Conservation (phyloP, 2,113 vertebrate genomes). For the Argyrosomus japonicus region DNA sequence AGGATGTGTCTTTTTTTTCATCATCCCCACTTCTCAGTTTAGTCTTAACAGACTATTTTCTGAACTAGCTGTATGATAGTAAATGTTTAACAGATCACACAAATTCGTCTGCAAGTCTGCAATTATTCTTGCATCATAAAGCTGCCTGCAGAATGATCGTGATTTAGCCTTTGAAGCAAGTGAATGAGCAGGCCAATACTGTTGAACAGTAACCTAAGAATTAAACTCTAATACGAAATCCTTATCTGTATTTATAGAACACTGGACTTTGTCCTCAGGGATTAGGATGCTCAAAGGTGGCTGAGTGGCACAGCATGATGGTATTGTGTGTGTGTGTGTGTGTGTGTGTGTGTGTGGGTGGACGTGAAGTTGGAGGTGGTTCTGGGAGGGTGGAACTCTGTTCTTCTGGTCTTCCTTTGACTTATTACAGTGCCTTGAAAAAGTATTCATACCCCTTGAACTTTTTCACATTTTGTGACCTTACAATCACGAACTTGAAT, state of each 20-base stretch:
- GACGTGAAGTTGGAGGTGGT: too few species aligned
- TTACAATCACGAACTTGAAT: too few species aligned
- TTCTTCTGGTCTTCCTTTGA: too few species aligned
- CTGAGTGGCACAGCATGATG: constrained; percentile 14
- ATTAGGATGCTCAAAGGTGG: constrained; percentile 55
- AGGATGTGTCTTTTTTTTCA: neutral
- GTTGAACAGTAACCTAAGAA: constrained; percentile 31
- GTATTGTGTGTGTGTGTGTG: too few species aligned
- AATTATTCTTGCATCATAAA: neutral
- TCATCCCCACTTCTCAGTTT: constrained; percentile 22
- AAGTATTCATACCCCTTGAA: too few species aligned
- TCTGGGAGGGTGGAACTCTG: too few species aligned
- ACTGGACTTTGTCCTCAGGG: constrained; percentile 48
- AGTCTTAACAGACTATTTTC: constrained; percentile 23
- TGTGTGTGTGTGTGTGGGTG: too few species aligned
- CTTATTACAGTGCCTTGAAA: too few species aligned
- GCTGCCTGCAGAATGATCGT: constrained; percentile 2
- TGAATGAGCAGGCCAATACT: neutral
- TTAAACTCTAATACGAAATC: constrained; percentile 45
- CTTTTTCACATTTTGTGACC: too few species aligned
- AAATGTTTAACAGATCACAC: neutral
- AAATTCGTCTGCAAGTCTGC: neutral
- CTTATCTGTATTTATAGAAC: constrained; percentile 67
- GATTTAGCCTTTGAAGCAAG: neutral
- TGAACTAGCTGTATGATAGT: constrained; percentile 14